Conservation (phyloP, 2,113 vertebrate genomes). For the Myanophis thanlyinensis region DNA sequence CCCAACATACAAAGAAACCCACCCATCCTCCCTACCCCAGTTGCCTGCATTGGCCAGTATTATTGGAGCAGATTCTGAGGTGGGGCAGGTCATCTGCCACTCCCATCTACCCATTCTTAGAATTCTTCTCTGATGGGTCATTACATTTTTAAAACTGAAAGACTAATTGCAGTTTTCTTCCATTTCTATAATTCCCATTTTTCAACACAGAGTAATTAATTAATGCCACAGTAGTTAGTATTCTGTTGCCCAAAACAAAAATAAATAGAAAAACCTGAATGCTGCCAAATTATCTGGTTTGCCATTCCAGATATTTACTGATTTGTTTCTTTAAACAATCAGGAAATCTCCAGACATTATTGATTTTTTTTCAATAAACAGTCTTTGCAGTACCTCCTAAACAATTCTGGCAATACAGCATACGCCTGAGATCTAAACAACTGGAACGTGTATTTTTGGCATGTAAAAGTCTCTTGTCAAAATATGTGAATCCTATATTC, state of each 20-base stretch:
- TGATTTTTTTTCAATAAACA: background rate
- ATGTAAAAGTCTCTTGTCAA: background rate
- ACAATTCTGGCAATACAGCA: slow-evolving; percentile 20
- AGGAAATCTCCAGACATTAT: background rate
- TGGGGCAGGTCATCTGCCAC: background rate
- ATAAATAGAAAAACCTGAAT: background rate
- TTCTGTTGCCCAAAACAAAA: background rate
- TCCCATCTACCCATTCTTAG: background rate
- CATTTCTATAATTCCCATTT: background rate
- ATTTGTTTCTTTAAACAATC: background rate
- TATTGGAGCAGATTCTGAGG: background rate
- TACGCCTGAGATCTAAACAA: slow-evolving; percentile 23
- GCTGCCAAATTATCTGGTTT: slow-evolving; percentile 27
- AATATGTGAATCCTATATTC: slow-evolving; percentile 11
- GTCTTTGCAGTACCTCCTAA: slow-evolving; percentile 1
- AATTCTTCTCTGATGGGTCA: background rate
- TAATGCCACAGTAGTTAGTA: background rate
- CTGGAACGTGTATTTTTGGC: background rate
- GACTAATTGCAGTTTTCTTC: background rate
- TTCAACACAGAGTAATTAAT: background rate
- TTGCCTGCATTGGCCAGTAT: background rate
- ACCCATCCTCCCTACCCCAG: background rate
- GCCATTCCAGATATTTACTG: background rate
- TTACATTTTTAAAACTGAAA: background rate
- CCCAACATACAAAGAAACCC: background rate